Conservation (phyloP, 2,797 vertebrate genomes). For the Gymnocypris eckloni region DNA sequence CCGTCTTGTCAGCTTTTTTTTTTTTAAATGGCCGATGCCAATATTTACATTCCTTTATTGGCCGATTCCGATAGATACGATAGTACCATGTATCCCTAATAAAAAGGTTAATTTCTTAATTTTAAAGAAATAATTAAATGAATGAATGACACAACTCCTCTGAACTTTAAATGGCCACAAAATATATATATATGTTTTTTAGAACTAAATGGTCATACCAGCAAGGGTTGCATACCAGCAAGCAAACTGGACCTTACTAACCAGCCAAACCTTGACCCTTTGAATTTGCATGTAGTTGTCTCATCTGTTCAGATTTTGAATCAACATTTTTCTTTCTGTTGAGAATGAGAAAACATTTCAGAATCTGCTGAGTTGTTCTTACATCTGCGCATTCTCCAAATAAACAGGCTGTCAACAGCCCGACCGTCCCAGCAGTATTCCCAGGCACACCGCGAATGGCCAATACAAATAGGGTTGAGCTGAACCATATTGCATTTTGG, state of each 20-base stretch:
- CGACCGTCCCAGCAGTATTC: slow-evolving; percentile 45
- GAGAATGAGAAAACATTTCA: background rate
- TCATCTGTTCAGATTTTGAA: background rate
- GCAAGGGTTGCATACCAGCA: background rate
- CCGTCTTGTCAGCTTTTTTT: no score
- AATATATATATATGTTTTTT: background rate
- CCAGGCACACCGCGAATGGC: slow-evolving; percentile 15
- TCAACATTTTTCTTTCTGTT: background rate
- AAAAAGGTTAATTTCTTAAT: no score
- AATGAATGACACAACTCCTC: background rate
- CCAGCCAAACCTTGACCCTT: background rate
- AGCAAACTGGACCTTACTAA: background rate
- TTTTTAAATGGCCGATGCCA: no score
- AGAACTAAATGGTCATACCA: background rate
- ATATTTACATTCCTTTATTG: no score
- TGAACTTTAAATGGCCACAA: background rate
- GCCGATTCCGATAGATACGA: no score
- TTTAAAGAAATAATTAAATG: no score
- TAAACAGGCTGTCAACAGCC: slow-evolving; percentile 59
- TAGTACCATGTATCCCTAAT: no score
- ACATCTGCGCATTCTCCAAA: slow-evolving; percentile 54
- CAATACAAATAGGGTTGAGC: slow-evolving; percentile 38
- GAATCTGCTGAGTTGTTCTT: slow-evolving; percentile 45
- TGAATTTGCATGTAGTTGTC: background rate
- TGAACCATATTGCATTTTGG: slow-evolving; percentile 39